phyloP scores from a whole-genome alignment of 2,888 invertebrate genomes.

The Sepiola atlantica region DNA sequence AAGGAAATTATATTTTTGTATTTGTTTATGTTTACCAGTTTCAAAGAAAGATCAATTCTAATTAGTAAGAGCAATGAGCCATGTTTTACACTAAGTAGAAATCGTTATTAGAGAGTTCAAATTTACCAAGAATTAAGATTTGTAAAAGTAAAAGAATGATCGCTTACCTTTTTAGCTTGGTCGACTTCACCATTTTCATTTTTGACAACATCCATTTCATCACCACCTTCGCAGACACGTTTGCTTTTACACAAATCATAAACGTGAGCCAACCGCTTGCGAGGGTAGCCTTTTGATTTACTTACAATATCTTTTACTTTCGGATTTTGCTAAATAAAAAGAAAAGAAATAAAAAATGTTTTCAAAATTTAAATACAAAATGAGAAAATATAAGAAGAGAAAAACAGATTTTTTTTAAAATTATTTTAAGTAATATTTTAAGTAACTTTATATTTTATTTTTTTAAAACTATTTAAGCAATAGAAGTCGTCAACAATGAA shows the following conservation, averaged over 20 bases:
- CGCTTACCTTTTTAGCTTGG: conserved; percentile 76
- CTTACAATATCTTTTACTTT: conserved; percentile 94
- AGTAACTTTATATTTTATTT: too few species aligned
- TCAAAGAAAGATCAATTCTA: too few species aligned
- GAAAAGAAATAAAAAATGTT: neutral
- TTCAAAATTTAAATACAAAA: neutral
- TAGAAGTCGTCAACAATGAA: too few species aligned
- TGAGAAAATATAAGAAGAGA: neutral
- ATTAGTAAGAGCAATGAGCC: too few species aligned
- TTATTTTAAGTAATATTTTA: too few species aligned
- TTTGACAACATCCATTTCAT: conserved; percentile 89
- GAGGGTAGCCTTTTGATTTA: conserved; percentile 96
- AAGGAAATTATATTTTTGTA: too few species aligned
- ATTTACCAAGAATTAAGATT: neutral
- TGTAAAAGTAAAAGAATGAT: neutral
- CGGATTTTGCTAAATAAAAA: conserved; percentile 83
- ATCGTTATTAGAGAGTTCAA: too few species aligned
- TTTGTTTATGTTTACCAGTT: too few species aligned
- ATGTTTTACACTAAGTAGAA: too few species aligned
- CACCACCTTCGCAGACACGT: conserved; percentile 98
- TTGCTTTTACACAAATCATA: conserved; percentile 99
- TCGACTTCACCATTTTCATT: conserved; percentile 57
- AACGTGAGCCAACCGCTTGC: conserved; percentile 93
- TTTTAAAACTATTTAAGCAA: too few species aligned
- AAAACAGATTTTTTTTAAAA: too few species aligned